Evolutionary conservation across 2,888 invertebrate species (phyloP), one percentile per base, ranked within the genome.

Genomic region (Epistrophe grossulariae): DNA sequence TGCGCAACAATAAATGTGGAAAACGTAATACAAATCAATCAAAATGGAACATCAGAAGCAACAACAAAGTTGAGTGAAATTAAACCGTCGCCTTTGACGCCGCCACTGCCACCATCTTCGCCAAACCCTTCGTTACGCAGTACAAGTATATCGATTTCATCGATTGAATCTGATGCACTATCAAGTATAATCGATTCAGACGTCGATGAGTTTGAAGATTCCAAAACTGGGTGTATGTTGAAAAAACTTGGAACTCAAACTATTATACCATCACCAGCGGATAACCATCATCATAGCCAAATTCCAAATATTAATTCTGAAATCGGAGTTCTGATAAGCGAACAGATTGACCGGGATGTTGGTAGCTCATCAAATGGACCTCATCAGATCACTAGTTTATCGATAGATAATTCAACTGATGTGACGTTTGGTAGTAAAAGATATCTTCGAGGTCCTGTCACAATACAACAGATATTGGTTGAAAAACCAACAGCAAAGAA

Each of bases 391-490:
- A 95, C 95, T 62, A 95, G 94, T 90, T 94, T 96, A 24, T 94
- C 94, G 38, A 94, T 97, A 1, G 94, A 94, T 45, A 95, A 96
- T 89, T 96, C 96, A 0, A 94, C 94, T 24, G 95, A 96, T 91
- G 95, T 97, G 1, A 96, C 96, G 85, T 95, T 97, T 89, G 97
- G 97, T 0, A 96, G 96, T 89, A 96, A 95, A 89, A 96, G 96
- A 8, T 95, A 95, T 90, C 96, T 96, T 90, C 95, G 96, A 90
- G 96, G 96, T 10, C 96, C 96, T 64, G 96, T 97, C 17, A 96
- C 95, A 35, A 96, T 97, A 88, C 96, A 96, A 91, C 96, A 96
- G 91, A 94, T 96, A 88, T 94, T 96, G 76, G 94, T 95, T 83
- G 92, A 93, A 90, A 91, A 91, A 88, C 78, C 90, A 9, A 84